Base-by-base conservation (phyloP, 2,113 vertebrate species). In the Carettochelys insculpta region DNA sequence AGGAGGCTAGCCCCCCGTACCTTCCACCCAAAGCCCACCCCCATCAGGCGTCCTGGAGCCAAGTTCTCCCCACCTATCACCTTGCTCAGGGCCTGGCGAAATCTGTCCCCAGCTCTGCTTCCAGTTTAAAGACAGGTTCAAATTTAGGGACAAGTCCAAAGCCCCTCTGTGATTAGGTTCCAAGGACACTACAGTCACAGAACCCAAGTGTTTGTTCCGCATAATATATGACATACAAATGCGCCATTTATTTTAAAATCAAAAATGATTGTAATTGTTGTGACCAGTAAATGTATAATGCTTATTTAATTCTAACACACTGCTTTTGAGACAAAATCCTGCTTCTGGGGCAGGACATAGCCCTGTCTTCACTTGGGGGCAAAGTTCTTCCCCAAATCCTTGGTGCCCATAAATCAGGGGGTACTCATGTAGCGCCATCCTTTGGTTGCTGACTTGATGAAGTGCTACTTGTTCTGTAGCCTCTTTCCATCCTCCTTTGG, bases 331-430 rank as follows among this genome's bases (percentile, higher is more conserved):
- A 12, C 41, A 29, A 11, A 61, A 43, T 41, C 17, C n/a, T 77
- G 20, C 82, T 58, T 27, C 86, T 56, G 65, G 38, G 75, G 22
- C 48, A 81, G 29, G 61, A 51, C 78, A 75, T 65, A 11, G 27
- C 20, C 89, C 14, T 41, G 11, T 50, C n/a, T 50, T 2, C 48
- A 50, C 79, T 85, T 6, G 0, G 3, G 27, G n/a, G 22, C 20
- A 27, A 76, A 25, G 73, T 5, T 25, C 5, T 87, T 83, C 41
- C 68, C 43, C 47, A 71, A 48, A 65, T 38, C 71, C 78, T 56
- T 90, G 13, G 4, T 79, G n/a, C 14, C 3, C 9, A 0, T 10
- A 29, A 10, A n/a, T 43, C 24, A 54, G 14, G 24, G 5, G 52
- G 25, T 27, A 53, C 51, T 29, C 38, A 80, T 43, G 0, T 25